Percentiles rank a stretch among this genome's conserved stretches.
phyloP scores from a whole-genome alignment of 2,888 invertebrate genomes.

The Rhogogaster chlorosoma region DNA sequence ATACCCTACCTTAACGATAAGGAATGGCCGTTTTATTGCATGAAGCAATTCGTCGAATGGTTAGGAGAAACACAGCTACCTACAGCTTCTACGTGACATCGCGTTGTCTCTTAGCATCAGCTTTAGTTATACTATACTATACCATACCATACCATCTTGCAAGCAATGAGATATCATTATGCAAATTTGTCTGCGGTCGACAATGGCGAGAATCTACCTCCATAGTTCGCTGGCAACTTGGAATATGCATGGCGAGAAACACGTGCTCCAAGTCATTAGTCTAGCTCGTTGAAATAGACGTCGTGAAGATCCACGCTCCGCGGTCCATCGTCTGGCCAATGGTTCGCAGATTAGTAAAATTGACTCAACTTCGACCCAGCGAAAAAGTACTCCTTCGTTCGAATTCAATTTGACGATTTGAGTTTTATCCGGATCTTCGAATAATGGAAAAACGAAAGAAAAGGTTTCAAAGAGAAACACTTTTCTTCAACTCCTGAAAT shows the following conservation, averaged over 20 bases:
- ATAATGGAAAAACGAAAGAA: not conserved
- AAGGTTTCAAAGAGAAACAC: not conserved
- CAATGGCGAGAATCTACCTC: constrained; percentile 4
- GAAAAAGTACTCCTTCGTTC: too few relatives aligned
- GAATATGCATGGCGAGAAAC: constrained; percentile 39
- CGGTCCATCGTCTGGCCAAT: not conserved
- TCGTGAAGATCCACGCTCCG: not conserved
- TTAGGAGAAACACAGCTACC: not conserved
- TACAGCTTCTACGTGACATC: not conserved
- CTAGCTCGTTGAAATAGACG: not conserved
- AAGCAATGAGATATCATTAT: constrained; percentile 49
- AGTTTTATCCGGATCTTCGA: too few relatives aligned
- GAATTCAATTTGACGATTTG: too few relatives aligned
- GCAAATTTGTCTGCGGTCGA: constrained; percentile 36
- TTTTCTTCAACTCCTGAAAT: not conserved
- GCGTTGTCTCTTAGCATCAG: not conserved
- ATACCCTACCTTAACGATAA: not conserved
- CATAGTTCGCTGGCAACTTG: not conserved
- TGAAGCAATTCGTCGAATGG: not conserved
- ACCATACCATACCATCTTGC: constrained; percentile 15
- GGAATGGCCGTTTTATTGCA: not conserved
- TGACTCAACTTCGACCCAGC: not conserved
- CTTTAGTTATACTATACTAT: not conserved
- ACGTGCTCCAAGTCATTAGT: constrained; percentile 42
- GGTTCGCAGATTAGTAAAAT: constrained; percentile 15